Base-by-base conservation (phyloP, 2,797 vertebrate species). In the Micrastur ruficollis region DNA sequence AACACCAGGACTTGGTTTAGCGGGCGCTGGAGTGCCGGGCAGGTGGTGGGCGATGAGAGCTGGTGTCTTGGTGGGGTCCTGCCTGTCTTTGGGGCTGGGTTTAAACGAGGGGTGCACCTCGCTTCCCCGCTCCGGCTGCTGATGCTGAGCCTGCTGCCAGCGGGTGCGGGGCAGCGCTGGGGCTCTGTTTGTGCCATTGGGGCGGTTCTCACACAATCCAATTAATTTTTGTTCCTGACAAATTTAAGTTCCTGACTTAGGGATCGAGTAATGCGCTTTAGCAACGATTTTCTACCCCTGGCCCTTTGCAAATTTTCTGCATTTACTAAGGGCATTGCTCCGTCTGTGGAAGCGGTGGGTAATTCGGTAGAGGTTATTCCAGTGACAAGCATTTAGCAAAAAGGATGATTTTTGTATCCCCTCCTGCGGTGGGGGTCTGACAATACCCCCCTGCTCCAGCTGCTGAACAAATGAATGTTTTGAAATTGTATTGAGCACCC, bases 321-420 rank as follows among this genome's bases (percentile, higher is more conserved):
- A 1, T 17, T 36, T 38, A 3, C 21, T 10, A 9, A 36, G 10
- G 22, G 13, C 1, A 0, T 21, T 56, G 44, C 44, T 72, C 10
- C 2, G 32, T 1, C 59, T 26, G 12, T 32, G 47, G 52, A 29
- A 56, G 36, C 9, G 11, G 25, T 1, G 1, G 29, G 4, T 44
- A 32, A 38, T 15, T 42, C 32, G 21, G 6, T 38, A 26, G 27
- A 36, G 61, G 25, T 8, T 38, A 11, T 42, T 74, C 59, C 3
- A 47, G 56, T 12, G 23, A 31, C 21, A 49, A 49, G 15, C 6
- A 9, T 19, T 36, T 78, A 38, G 29, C 7, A 31, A 49, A 81
- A 34, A 14, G 17, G 31, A n/a, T 34, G 53, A 0, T 17, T 46
- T n/a, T 34, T 65, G 19, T 75, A 36, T 55, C 50, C 36, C 22